A percentile compares a stretch with the other conserved stretches of the same genome.
Conservation (phyloP, 37 sponge, comb jelly and placozoan species). For the Mnemiopsis leidyi region DNA sequence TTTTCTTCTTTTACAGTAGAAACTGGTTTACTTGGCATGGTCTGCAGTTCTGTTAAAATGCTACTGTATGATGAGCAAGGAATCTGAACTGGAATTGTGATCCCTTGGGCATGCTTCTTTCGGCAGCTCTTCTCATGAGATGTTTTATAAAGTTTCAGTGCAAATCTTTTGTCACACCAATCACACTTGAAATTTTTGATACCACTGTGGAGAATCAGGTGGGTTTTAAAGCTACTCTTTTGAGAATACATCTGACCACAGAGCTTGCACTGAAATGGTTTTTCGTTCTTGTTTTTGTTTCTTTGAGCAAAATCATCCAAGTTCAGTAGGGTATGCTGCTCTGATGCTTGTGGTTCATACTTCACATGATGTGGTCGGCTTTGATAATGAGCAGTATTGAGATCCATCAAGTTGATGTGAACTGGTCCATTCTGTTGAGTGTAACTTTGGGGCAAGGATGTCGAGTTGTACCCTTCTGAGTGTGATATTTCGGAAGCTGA, state of each 20-base stretch:
- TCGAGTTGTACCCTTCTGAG: neutral
- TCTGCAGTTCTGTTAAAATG: neutral
- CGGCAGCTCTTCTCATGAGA: constrained; percentile 61
- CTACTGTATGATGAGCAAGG: neutral
- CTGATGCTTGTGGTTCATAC: neutral
- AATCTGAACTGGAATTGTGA: constrained; percentile 34
- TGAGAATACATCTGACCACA: constrained; percentile 57
- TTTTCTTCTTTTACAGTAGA: neutral
- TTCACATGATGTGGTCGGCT: neutral
- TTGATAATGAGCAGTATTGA: neutral
- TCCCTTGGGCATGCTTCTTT: neutral
- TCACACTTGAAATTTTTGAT: constrained; percentile 55
- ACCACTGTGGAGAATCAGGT: constrained; percentile 41
- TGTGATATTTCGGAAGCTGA: neutral
- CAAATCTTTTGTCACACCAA: constrained; percentile 56
- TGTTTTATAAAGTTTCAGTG: constrained; percentile 32
- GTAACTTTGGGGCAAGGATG: neutral
- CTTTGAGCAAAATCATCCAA: constrained; percentile 40
- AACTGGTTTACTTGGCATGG: neutral
- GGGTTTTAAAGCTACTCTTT: constrained; percentile 50
- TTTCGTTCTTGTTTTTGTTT: constrained; percentile 31
- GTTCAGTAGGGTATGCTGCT: neutral
- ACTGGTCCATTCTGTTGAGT: neutral
- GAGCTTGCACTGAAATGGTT: constrained; percentile 35
- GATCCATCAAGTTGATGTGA: constrained; percentile 15